phyloP scores from a whole-genome alignment of 2,113 vertebrate species.

The Paradoxurus hermaphroditus region DNA sequence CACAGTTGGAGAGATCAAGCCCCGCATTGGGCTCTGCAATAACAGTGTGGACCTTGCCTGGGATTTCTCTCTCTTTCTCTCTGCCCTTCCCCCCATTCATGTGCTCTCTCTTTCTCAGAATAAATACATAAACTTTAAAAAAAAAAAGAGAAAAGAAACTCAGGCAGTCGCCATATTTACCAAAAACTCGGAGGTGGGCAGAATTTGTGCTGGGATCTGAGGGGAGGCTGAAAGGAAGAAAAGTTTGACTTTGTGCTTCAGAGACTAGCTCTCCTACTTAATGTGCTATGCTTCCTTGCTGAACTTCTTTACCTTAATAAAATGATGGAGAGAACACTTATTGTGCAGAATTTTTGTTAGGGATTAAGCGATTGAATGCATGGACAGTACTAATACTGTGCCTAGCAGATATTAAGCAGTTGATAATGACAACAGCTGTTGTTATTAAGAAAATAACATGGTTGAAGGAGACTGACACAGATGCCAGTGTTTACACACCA shows the following conservation, averaged over 20 bases:
- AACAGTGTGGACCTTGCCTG: too few species aligned
- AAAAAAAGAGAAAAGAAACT: not conserved
- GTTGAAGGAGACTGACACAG: not conserved
- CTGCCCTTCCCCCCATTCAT: too few species aligned
- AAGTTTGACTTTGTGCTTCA: not conserved
- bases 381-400: not conserved
- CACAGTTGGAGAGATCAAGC: too few species aligned
- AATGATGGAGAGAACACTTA: not conserved
- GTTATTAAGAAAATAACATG: slow-evolving; percentile 32
- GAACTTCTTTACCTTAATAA: not conserved
- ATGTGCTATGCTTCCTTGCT: not conserved
- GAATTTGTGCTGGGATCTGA: not conserved
- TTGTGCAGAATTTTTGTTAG: not conserved
- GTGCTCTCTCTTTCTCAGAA: too few species aligned
- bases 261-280: not conserved
- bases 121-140: too few species aligned
- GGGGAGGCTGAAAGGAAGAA: not conserved
- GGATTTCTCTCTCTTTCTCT: too few species aligned
- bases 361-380: not conserved
- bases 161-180: not conserved
- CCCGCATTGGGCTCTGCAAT: too few species aligned
- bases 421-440: not conserved
- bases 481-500: not conserved
- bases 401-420: not conserved
- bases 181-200: not conserved